Conservation (phyloP, 2,113 vertebrate genomes). For the Oryzias melastigma region DNA sequence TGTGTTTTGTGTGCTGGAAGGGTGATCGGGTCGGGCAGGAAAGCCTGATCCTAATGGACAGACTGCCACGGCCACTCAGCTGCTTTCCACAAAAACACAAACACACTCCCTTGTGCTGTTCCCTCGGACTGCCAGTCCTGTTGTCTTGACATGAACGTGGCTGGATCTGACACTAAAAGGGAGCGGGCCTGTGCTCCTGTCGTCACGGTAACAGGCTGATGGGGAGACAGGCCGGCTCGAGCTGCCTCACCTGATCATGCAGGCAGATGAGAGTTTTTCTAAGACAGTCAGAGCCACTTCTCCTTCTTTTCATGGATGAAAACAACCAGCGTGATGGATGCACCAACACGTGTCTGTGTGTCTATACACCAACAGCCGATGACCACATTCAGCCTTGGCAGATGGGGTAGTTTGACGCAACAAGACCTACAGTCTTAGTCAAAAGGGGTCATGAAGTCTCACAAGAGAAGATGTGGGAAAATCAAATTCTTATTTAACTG, state of each 20-base stretch:
- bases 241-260: slow-evolving; percentile 71
- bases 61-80: slow-evolving; percentile 76
- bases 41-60: slow-evolving; percentile 71
- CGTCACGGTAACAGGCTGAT: slow-evolving; percentile 63
- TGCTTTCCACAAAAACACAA: slow-evolving; percentile 44
- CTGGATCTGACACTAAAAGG: slow-evolving; percentile 67
- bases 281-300: slow-evolving; percentile 15
- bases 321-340: slow-evolving; percentile 8
- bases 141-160: slow-evolving; percentile 45
- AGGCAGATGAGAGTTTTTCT: slow-evolving; percentile 29
- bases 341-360: slow-evolving; percentile 3
- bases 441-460: too few species aligned
- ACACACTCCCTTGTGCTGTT: slow-evolving; percentile 4
- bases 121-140: slow-evolving; percentile 33
- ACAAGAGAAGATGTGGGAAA: too few species aligned
- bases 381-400: slow-evolving; percentile 27
- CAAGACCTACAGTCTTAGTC: too few species aligned
- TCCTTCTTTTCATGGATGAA: slow-evolving; percentile 23
- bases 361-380: slow-evolving; percentile 8
- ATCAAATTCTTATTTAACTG: too few species aligned
- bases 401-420: too few species aligned
- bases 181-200: slow-evolving; percentile 70
- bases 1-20: slow-evolving; percentile 24
- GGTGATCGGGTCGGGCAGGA: slow-evolving; percentile 59
- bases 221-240: slow-evolving; percentile 62